Evolutionary conservation across 2,888 invertebrate genomes (phyloP).

Genomic region (Platycheirus rosarum): DNA sequence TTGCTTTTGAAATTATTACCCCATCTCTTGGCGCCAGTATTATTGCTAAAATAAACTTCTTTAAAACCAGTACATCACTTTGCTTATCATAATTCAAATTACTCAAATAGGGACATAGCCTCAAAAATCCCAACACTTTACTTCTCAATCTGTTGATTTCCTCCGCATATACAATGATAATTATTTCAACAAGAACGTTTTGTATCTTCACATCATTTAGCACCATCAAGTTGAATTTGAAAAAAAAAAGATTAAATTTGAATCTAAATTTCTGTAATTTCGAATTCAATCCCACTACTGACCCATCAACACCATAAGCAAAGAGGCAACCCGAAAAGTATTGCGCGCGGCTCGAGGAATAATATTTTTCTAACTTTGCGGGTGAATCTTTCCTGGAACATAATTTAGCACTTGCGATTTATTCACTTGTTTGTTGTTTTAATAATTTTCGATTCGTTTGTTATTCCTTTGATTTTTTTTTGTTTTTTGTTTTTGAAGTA

Average conservation of each 20-base stretch:
- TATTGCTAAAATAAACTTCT: slow-evolving; percentile 10
- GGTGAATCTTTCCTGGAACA: slow-evolving; percentile 55
- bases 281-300: slow-evolving; percentile 8
- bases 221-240: neutral
- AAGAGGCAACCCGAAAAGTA: slow-evolving; percentile 12
- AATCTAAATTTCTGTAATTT: slow-evolving; percentile 30
- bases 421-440: slow-evolving; percentile 74
- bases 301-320: neutral
- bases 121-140: slow-evolving; percentile 13
- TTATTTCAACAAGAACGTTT: slow-evolving; percentile 31
- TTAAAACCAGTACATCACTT: too few relatives aligned
- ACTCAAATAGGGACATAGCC: neutral
- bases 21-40: slow-evolving; percentile 12
- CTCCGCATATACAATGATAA: slow-evolving; percentile 6
- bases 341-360: slow-evolving; percentile 50
- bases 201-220: slow-evolving; percentile 41
- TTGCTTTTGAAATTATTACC: neutral
- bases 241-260: slow-evolving; percentile 13
- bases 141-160: slow-evolving; percentile 22
- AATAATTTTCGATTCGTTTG: slow-evolving; percentile 67
- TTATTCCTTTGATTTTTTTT: slow-evolving; percentile 8
- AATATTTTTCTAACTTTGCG: slow-evolving; percentile 64
- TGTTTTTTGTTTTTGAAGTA: slow-evolving; percentile 27
- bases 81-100: neutral
- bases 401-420: slow-evolving; percentile 74